Evolutionary conservation across 2,797 vertebrate genomes (phyloP).

Genomic region (Eospalax fontanierii): DNA sequence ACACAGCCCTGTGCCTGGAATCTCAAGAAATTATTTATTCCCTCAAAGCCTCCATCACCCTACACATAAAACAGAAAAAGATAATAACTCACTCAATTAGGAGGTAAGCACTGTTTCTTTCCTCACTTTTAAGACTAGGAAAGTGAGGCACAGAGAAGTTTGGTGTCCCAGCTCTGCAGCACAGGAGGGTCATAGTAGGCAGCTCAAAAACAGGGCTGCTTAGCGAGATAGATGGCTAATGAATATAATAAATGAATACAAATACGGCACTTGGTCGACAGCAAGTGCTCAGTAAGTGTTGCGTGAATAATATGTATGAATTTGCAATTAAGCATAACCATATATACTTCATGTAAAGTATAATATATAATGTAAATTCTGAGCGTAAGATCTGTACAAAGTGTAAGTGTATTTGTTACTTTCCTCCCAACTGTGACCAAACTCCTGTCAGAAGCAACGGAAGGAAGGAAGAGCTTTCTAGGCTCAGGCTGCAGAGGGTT

Average conservation of each 20-base stretch:
- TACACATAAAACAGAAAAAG: conserved; percentile 39
- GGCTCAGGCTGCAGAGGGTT: too few relatives aligned
- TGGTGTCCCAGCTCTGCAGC: not conserved
- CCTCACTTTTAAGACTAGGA: not conserved
- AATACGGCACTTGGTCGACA: too few relatives aligned
- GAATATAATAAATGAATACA: not conserved
- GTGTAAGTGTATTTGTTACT: not conserved
- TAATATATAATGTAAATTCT: not conserved
- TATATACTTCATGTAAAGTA: not conserved
- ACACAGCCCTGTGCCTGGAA: not conserved
- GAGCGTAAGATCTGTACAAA: not conserved
- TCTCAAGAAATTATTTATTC: conserved; percentile 59
- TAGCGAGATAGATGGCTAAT: not conserved
- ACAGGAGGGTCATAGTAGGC: not conserved
- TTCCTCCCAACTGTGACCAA: not conserved
- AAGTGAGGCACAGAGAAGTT: not conserved
- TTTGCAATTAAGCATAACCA: not conserved
- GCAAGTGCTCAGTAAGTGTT: too few relatives aligned
- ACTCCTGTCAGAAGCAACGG: not conserved
- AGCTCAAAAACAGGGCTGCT: not conserved
- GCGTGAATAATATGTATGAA: not conserved
- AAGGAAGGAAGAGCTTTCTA: not conserved
- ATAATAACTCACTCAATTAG: conserved; percentile 52
- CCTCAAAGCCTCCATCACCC: not conserved
- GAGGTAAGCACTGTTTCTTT: conserved; percentile 1